Base-by-base conservation (phyloP, 2,888 invertebrate genomes). In the Acanthosepion pharaonis region DNA sequence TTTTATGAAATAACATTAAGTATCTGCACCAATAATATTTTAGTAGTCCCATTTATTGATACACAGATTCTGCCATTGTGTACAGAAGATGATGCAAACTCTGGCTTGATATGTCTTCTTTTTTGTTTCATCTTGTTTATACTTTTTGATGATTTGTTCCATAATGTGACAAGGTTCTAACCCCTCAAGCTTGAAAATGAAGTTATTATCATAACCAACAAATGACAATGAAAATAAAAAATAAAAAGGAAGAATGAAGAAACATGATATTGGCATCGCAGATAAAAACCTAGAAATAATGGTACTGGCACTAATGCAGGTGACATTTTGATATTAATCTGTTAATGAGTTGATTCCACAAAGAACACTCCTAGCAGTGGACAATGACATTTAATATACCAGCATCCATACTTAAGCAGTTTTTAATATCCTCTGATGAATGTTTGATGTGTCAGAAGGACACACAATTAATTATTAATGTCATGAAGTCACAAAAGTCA, bases 251-350 rank as follows among this genome's bases (percentile, higher is more conserved):
- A n/a, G 78, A 78, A 78, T 78, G 9, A 78, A 78, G 78, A 15
- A 78, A 59, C 59, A 20, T 59, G 78, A n/a, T 78, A 78, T 15
- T 5, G 15, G 18, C n/a, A 9, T n/a, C n/a, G 78, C 78, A 78
- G n/a, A n/a, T 33, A 78, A 78, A 11, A 78, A 15, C n/a, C n/a
- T 11, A 15, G 78, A 78, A 33, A n/a, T 78, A 78, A 78, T 15
- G 78, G 15, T 59, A 59, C 11, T 33, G n/a, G n/a, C n/a, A n/a
- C 78, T 78, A 78, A 78, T 78, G 78, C 78, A 78, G 18, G 78
- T 78, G 78, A 78, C 78, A 78, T 78, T 78, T 78, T 78, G 78
- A 78, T 78, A 78, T 78, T 78, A 78, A 78, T 78, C 78, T 78
- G 78, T 78, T 78, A 78, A 78, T 78, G 78, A 78, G 78, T 78